Conservation (phyloP, 2,888 invertebrate genomes). For the Drosophila rubida region DNA sequence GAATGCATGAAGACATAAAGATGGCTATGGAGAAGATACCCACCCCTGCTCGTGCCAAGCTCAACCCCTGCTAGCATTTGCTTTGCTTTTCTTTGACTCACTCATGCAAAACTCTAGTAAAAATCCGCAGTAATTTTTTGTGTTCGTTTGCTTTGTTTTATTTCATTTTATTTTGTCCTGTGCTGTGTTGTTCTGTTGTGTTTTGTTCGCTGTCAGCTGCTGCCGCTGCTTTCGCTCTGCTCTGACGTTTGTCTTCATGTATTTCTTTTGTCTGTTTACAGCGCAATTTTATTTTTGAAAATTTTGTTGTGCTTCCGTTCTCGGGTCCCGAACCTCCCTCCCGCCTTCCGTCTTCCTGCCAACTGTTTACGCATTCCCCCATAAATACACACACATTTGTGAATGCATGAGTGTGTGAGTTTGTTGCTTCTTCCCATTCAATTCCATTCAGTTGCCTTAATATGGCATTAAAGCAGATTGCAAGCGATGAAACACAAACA, state of each 20-base stretch:
- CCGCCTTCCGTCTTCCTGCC: conserved; percentile 12
- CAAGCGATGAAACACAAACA: conserved; percentile 18
- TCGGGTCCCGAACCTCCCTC: not conserved
- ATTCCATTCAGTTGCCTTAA: conserved; percentile 67
- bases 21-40: conserved; percentile 3
- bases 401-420: conserved; percentile 13
- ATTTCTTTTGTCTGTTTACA: conserved; percentile 70
- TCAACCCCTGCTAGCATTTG: not conserved
- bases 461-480: conserved; percentile 70
- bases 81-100: conserved; percentile 17
- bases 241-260: conserved; percentile 38
- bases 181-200: conserved; percentile 28
- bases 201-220: conserved; percentile 42
- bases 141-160: conserved; percentile 5
- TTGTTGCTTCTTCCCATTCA: conserved; percentile 51
- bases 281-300: conserved; percentile 67
- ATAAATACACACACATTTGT: conserved; percentile 33
- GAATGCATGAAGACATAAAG: conserved; percentile 44
- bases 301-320: conserved; percentile 59
- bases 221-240: conserved; percentile 28
- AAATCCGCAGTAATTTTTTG: conserved; percentile 27
- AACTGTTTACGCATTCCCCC: conserved; percentile 62
- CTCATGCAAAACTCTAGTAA: conserved; percentile 39
- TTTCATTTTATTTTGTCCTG: not conserved
- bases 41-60: conserved; percentile 1